Base-by-base conservation (phyloP, 2,888 invertebrate species). In the Malthinus seriepunctatus region DNA sequence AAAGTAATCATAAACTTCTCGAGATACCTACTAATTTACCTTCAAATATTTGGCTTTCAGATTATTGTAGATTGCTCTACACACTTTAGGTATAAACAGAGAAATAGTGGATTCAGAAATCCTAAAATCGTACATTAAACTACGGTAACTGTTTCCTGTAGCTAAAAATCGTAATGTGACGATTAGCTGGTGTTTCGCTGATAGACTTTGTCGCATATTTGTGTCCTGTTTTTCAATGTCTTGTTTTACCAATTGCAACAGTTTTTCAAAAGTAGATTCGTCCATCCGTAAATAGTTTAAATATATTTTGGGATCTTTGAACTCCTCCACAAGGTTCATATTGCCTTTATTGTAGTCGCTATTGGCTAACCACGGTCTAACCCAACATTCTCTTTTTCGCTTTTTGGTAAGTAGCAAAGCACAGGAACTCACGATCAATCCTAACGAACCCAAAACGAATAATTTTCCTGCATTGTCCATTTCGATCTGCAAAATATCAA, bases 21-120 rank as follows among this genome's bases (percentile, higher is more conserved):
- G n/a, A n/a, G n/a, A n/a, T n/a, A n/a, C n/a, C 12, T 9, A 14
- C 8, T n/a, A n/a, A 31, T 10, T 32, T 47, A 47, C 47, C 5
- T 47, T n/a, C 3, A 47, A 32, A 9, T 47, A 33, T n/a, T 47
- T 12, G 8, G 9, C 11, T 33, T 12, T 32, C 5, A 47, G 12
- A 2, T 11, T 32, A 32, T 47, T 32, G 32, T 45, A 47, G 8
- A 47, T 47, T 8, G 47, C 47, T 11, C 8, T n/a, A 32, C 47
- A 47, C 8, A 47, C 47, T n/a, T 11, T 10, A 1, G 47, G 34
- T 8, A 47, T 33, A 47, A 47, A 47, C 12, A 47, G 33, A 11
- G 34, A 47, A 47, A 47, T 47, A 1, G 47, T 47, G n/a, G 47
- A 47, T 47, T 47, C 47, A 10, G n/a, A 12, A 32, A 47, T 32